These are phyloP conservation scores for Criorhina ranunculi DNA, from an alignment of 2,888 invertebrate species.

Conservation along the genomic window DNA sequence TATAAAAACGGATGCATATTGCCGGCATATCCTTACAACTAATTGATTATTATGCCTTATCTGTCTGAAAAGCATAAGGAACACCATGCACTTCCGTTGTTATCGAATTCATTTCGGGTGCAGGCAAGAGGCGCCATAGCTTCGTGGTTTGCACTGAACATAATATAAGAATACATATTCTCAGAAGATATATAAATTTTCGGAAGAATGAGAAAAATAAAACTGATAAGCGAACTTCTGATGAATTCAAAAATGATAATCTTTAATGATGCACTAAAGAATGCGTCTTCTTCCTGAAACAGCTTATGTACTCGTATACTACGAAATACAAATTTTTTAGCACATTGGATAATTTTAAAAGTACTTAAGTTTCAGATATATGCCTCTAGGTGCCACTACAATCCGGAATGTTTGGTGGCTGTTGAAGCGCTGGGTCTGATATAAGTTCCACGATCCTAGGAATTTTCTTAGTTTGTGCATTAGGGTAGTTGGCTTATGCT, in stretches of 20 bases:
- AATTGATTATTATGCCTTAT: constrained; percentile 33
- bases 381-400: too few species aligned
- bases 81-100: constrained; percentile 42
- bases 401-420: too few species aligned
- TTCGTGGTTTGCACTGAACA: not conserved
- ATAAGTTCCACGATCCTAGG: too few species aligned
- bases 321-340: too few species aligned
- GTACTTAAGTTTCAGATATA: too few species aligned
- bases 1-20: not conserved
- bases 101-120: constrained; percentile 33
- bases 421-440: too few species aligned
- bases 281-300: too few species aligned
- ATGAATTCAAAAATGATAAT: constrained; percentile 4
- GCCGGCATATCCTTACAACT: constrained; percentile 4
- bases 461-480: too few species aligned
- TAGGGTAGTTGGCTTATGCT: too few species aligned
- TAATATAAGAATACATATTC: not conserved
- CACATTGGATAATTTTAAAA: too few species aligned
- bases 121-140: constrained; percentile 32
- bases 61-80: not conserved
- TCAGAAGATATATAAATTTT: constrained; percentile 25
- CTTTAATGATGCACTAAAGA: not conserved
- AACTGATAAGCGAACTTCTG: constrained; percentile 7
- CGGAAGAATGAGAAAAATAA: not conserved
- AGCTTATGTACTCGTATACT: too few species aligned